phyloP scores from a whole-genome alignment of 2,888 invertebrate species.

The Entomobrya proxima region DNA sequence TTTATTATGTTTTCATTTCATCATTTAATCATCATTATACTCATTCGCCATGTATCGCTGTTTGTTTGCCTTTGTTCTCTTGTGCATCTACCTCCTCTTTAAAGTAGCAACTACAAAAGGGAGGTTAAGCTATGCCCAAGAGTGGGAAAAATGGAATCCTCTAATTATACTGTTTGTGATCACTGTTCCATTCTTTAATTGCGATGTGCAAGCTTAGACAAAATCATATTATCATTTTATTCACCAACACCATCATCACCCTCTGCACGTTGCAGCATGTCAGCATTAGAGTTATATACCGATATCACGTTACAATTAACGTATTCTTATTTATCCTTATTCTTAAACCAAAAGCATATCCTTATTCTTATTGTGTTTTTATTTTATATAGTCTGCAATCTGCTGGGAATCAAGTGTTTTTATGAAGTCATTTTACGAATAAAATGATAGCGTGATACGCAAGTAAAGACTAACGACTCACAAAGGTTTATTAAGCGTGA shows the following conservation, averaged over 20 bases:
- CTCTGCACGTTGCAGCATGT: neutral
- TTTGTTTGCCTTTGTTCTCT: slow-evolving; percentile 24
- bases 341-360: neutral
- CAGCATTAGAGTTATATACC: neutral
- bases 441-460: slow-evolving; percentile 43
- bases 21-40: neutral
- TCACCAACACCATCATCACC: slow-evolving; percentile 4
- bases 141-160: slow-evolving; percentile 37
- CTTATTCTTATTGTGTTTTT: neutral
- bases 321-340: too few species aligned
- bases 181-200: slow-evolving; percentile 66
- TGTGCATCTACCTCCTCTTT: neutral
- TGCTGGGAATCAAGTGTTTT: neutral
- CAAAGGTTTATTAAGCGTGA: neutral
- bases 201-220: slow-evolving; percentile 51
- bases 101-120: neutral
- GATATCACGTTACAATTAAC: neutral
- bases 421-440: slow-evolving; percentile 54
- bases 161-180: slow-evolving; percentile 63
- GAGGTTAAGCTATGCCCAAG: neutral
- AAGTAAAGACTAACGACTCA: slow-evolving; percentile 7
- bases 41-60: neutral
- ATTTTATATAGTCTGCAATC: neutral
- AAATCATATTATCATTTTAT: slow-evolving; percentile 32
- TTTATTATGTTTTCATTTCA: neutral